phyloP scores from a whole-genome alignment of 1,140 invertebrate genomes.

The Bombus breviceps region DNA sequence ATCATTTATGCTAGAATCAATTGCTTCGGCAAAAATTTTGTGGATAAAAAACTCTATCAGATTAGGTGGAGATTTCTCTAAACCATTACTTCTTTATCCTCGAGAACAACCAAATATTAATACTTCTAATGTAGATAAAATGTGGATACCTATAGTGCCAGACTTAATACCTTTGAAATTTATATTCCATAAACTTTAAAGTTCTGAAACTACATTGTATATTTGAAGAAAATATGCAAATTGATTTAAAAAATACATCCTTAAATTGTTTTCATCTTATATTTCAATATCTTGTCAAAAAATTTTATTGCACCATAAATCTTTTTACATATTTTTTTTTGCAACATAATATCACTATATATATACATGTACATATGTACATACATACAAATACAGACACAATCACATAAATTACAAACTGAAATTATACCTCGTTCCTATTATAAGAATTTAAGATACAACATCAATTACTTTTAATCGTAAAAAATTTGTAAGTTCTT shows the following conservation, averaged over 20 bases:
- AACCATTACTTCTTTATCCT: constrained; percentile 36
- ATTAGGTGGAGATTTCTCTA: constrained; percentile 14
- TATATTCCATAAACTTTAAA: neutral
- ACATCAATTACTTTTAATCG: constrained; percentile 11
- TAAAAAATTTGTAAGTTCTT: constrained; percentile 2
- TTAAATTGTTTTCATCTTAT: constrained; percentile 1
- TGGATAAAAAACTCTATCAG: constrained; percentile 35
- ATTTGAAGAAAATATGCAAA: constrained; percentile 9
- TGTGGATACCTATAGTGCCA: constrained; percentile 15
- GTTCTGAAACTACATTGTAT: neutral
- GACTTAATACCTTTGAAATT: constrained; percentile 36
- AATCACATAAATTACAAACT: constrained; percentile 18
- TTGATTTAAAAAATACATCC: neutral
- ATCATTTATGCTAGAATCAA: constrained; percentile 29
- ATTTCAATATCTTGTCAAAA: constrained; percentile 15
- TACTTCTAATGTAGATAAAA: constrained; percentile 22
- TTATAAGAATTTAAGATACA: constrained; percentile 22
- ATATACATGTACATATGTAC: neutral
- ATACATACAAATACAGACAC: constrained; percentile 5
- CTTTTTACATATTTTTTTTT: constrained; percentile 29
- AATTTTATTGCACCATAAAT: constrained; percentile 31
- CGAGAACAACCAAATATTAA: constrained; percentile 22
- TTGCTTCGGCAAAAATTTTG: constrained; percentile 39
- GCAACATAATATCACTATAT: constrained; percentile 16
- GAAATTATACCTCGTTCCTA: constrained; percentile 8